phyloP scores from a whole-genome alignment of 2,797 vertebrate species.

The Rhinella marina region DNA sequence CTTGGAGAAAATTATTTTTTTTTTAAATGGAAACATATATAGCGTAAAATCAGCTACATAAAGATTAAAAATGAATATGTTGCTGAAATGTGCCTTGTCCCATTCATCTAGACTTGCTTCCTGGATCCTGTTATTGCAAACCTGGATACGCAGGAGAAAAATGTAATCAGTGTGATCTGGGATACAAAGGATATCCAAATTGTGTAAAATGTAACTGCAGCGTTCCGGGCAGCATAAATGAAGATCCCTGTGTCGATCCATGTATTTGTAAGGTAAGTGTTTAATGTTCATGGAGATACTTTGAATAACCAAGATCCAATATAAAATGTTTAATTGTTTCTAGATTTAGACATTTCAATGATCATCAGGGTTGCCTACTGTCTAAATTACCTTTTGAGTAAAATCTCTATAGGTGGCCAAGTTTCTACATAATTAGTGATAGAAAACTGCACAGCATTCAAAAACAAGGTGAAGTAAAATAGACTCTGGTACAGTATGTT shows the following conservation, averaged over 20 bases:
- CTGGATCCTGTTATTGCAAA: constrained; percentile 92
- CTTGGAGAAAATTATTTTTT: no score
- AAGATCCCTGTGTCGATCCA: constrained; percentile 86
- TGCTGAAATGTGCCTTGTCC: not conserved
- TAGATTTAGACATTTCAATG: not conserved
- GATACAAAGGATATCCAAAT: constrained; percentile 85
- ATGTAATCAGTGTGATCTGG: constrained; percentile 87
- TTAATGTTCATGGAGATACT: not conserved
- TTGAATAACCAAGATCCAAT: no score
- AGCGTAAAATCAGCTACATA: not conserved
- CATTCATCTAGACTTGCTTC: constrained; percentile 75
- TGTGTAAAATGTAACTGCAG: constrained; percentile 90
- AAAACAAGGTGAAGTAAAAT: not conserved
- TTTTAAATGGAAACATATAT: no score
- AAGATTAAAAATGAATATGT: not conserved
- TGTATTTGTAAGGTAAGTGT: constrained; percentile 89
- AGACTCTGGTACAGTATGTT: not conserved
- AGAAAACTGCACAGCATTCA: not conserved
- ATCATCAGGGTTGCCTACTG: not conserved
- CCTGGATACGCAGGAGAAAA: constrained; percentile 84
- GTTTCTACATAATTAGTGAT: not conserved
- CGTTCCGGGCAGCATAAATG: constrained; percentile 84
- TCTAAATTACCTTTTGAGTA: not conserved
- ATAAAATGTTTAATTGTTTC: not conserved
- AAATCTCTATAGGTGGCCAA: not conserved